Evolutionary conservation across 2,113 vertebrate species (phyloP).

Genomic region (Apodemus sylvaticus): DNA sequence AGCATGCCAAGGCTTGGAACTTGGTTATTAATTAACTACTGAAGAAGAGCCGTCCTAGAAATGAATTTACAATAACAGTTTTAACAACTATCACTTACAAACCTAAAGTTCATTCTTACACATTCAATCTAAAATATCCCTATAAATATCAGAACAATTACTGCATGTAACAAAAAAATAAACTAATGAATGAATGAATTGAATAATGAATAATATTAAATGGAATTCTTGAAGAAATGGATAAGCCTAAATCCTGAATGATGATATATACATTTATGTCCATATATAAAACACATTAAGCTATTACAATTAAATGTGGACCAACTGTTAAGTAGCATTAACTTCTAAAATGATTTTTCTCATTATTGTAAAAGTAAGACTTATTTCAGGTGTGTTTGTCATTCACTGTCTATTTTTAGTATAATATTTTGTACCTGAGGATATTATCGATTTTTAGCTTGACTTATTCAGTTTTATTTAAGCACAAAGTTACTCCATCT

Average conservation of each 20-base stretch:
- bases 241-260: not conserved
- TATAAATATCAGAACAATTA: conserved; percentile 26
- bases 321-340: conserved; percentile 34
- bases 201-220: not conserved
- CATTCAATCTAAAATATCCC: conserved; percentile 40
- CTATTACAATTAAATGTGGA: conserved; percentile 38
- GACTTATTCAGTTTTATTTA: not conserved
- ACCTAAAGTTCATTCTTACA: not conserved
- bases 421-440: not conserved
- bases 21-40: not conserved
- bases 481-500: not conserved
- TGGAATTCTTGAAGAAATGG: conserved; percentile 34
- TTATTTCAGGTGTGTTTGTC: not conserved
- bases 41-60: conserved; percentile 19
- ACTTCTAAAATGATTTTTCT: not conserved
- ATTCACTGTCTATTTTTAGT: not conserved
- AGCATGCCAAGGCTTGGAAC: not conserved
- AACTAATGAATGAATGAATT: not conserved
- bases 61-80: conserved; percentile 35
- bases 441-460: not conserved
- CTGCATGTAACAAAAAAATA: not conserved
- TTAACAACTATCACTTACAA: conserved; percentile 29
- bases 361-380: not conserved
- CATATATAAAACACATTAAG: conserved; percentile 3
- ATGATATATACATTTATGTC: not conserved